Conservation (phyloP, 2,888 invertebrate genomes). For the Cheilosia grossa region DNA sequence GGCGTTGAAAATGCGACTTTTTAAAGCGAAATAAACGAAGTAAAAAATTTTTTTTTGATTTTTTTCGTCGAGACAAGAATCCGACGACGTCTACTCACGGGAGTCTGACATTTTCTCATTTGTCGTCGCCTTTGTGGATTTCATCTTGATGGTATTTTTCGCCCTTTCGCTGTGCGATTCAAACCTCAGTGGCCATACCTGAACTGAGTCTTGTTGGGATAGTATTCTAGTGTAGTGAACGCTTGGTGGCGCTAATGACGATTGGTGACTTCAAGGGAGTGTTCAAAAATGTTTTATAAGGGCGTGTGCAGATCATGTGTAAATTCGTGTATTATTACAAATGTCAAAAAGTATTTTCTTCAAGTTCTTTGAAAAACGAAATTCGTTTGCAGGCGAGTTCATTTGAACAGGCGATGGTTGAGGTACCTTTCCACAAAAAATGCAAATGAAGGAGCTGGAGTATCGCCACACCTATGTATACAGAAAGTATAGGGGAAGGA, state of each 20-base stretch:
- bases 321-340: no score
- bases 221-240: constrained; percentile 38
- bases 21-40: neutral
- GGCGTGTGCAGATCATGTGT: no score
- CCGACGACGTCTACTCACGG: constrained; percentile 72
- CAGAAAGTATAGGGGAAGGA: no score
- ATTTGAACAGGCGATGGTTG: no score
- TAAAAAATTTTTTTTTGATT: constrained; percentile 22
- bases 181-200: constrained; percentile 40
- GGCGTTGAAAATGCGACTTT: constrained; percentile 9
- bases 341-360: no score
- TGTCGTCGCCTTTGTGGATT: constrained; percentile 53
- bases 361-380: no score
- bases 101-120: constrained; percentile 72
- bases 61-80: constrained; percentile 61
- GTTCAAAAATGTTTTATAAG: constrained; percentile 23
- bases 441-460: no score
- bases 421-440: no score
- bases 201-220: constrained; percentile 19
- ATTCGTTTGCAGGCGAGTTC: no score
- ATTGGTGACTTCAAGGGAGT: neutral
- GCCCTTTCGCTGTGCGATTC: constrained; percentile 1
- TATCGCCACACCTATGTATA: no score
- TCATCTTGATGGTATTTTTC: constrained; percentile 31
- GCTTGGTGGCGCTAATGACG: constrained; percentile 19